phyloP scores from a whole-genome alignment of 2,888 invertebrate genomes.

The Pollenia angustigena region DNA sequence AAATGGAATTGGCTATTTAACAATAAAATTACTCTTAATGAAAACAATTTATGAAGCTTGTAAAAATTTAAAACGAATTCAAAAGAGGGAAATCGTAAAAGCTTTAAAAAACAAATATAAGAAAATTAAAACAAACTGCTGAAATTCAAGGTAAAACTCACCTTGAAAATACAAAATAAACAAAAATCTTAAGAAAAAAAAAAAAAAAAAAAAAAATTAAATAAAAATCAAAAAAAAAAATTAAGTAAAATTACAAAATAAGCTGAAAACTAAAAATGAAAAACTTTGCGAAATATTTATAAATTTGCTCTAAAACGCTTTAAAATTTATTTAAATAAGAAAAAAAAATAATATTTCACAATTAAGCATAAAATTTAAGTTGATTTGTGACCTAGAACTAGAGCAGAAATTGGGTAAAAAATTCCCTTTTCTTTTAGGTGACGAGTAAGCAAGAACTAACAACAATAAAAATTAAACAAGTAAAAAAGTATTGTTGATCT shows the following conservation, averaged over 20 bases:
- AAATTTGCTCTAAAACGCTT: not conserved
- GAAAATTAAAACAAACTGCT: constrained; percentile 2
- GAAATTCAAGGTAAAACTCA: constrained; percentile 54
- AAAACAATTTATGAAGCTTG: not conserved
- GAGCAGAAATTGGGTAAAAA: constrained; percentile 32
- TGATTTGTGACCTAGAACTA: constrained; percentile 38
- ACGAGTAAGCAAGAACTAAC: constrained; percentile 9
- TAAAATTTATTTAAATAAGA: not conserved
- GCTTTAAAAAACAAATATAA: not conserved
- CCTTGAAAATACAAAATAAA: constrained; percentile 58
- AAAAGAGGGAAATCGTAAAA: constrained; percentile 3
- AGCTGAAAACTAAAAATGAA: constrained; percentile 37
- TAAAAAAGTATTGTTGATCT: no score
- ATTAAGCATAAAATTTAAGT: not conserved
- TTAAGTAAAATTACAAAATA: constrained; percentile 22
- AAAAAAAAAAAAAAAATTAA: not conserved
- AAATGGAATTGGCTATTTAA: not conserved
- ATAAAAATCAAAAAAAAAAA: not conserved
- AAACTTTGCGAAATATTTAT: not conserved
- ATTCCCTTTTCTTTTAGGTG: constrained; percentile 23
- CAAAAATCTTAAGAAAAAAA: constrained; percentile 13
- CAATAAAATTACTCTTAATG: not conserved
- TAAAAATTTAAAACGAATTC: not conserved
- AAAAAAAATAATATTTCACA: not conserved
- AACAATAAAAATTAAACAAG: not conserved